phyloP scores from a whole-genome alignment of 2,888 invertebrate genomes.

The Dioctria linearis region DNA sequence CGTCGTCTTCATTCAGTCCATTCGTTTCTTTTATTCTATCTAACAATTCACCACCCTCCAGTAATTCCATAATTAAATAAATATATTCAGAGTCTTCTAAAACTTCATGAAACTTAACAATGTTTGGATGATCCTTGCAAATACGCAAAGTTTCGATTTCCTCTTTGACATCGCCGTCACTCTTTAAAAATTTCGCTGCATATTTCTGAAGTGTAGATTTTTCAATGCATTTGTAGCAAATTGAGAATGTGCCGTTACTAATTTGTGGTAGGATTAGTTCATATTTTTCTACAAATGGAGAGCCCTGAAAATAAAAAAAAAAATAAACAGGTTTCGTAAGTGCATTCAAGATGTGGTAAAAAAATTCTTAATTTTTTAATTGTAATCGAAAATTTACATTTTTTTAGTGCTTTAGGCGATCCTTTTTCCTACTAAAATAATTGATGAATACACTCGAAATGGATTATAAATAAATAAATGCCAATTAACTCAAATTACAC shows the following conservation, averaged over 20 bases:
- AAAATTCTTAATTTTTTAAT: no score
- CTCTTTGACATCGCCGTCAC: conserved; percentile 58
- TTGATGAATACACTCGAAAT: neutral
- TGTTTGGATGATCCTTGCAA: conserved; percentile 91
- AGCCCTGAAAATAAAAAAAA: conserved; percentile 75
- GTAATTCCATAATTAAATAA: conserved; percentile 91
- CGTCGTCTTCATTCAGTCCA: conserved; percentile 83
- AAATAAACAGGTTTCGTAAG: neutral
- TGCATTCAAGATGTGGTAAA: neutral
- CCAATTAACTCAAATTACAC: no score
- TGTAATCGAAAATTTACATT: no score
- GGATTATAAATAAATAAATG: no score
- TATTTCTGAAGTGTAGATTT: conserved; percentile 81
- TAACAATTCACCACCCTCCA: conserved; percentile 87
- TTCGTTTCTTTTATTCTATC: conserved; percentile 77
- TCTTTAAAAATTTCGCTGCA: conserved; percentile 84
- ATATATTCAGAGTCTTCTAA: conserved; percentile 88
- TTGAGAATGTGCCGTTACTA: conserved; percentile 92
- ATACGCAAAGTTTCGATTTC: conserved; percentile 85
- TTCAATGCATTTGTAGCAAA: conserved; percentile 86
- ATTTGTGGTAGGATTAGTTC: conserved; percentile 79
- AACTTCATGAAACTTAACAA: conserved; percentile 88
- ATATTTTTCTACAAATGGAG: conserved; percentile 89
- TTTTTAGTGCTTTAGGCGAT: neutral
- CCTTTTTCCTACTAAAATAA: neutral